A percentile compares a stretch with the other conserved stretches of the same genome.
These are phyloP conservation scores for Turritopsis dohrnii DNA, from an alignment of 30 jellyfish, hydroid and myxozoan genomes.

Conservation along the genomic window DNA sequence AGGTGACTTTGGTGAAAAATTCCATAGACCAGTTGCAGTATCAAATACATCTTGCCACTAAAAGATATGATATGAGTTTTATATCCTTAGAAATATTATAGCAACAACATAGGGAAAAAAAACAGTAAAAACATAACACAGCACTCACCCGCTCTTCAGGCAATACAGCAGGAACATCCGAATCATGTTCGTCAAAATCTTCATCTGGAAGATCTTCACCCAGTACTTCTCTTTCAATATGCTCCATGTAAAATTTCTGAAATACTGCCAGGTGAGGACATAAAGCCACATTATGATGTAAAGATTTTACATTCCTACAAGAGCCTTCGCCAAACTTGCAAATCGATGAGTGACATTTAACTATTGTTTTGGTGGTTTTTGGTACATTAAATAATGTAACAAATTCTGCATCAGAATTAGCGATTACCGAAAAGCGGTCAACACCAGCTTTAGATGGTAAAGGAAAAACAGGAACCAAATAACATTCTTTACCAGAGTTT, in stretches of 20 bases:
- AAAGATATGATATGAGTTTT: too few relatives aligned
- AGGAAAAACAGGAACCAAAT: not conserved
- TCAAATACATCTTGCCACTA: not conserved
- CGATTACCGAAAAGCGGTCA: not conserved
- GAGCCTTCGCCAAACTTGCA: conserved; percentile 4
- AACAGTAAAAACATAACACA: too few relatives aligned
- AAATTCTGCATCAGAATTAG: not conserved
- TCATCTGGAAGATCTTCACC: conserved; percentile 6
- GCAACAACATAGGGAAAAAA: too few relatives aligned
- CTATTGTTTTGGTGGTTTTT: not conserved
- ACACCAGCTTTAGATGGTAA: not conserved
- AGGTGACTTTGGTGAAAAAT: not conserved
- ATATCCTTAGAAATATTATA: too few relatives aligned
- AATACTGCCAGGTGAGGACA: conserved; percentile 2
- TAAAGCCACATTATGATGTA: not conserved
- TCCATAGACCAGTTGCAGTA: conserved; percentile 1
- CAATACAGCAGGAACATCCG: not conserved
- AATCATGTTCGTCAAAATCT: not conserved
- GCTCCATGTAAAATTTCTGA: not conserved
- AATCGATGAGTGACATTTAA: not conserved
- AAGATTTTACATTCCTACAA: not conserved
- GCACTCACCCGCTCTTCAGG: too few relatives aligned
- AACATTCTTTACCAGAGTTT: not conserved
- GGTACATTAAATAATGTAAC: not conserved
- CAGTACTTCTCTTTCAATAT: not conserved